These are phyloP conservation scores for Petrocephalus zakoni DNA, from an alignment of 2,113 vertebrate species.

Conservation along the genomic window DNA sequence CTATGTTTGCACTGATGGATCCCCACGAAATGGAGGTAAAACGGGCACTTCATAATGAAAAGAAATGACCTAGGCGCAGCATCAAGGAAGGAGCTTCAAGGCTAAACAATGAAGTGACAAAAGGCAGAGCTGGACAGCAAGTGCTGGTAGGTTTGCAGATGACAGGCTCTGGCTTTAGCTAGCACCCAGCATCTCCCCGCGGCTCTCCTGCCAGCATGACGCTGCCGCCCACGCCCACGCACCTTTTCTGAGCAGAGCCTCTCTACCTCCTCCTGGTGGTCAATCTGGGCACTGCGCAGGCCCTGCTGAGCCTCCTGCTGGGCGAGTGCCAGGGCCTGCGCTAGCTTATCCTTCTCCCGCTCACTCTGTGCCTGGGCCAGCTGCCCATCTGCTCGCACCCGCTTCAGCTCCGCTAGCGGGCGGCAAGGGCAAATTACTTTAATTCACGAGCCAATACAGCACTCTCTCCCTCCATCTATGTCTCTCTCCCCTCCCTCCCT, in stretches of 20 bases:
- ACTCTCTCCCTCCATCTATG: not conserved
- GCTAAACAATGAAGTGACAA: not conserved
- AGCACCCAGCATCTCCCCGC: not conserved
- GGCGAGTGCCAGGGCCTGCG: slow-evolving; percentile 53
- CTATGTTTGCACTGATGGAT: not conserved
- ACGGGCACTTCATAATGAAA: not conserved
- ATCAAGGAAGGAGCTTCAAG: not conserved
- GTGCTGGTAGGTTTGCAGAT: not conserved
- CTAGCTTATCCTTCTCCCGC: slow-evolving; percentile 62
- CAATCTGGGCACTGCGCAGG: slow-evolving; percentile 58
- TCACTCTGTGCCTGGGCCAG: slow-evolving; percentile 51
- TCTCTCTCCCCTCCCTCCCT: not conserved
- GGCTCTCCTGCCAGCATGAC: not conserved
- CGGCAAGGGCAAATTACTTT: not conserved
- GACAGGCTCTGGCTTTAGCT: not conserved
- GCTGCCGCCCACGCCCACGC: not conserved
- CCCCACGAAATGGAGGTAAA: not conserved
- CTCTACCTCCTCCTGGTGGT: slow-evolving; percentile 71
- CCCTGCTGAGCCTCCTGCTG: slow-evolving; percentile 68
- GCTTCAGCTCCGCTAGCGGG: slow-evolving; percentile 62
- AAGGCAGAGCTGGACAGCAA: not conserved
- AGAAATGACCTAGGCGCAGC: not conserved
- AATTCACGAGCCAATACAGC: not conserved
- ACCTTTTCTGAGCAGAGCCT: slow-evolving; percentile 75
- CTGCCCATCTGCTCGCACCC: slow-evolving; percentile 56